Base-by-base conservation (phyloP, 1,140 invertebrate species). In the Pseudomyrmex sp. region DNA sequence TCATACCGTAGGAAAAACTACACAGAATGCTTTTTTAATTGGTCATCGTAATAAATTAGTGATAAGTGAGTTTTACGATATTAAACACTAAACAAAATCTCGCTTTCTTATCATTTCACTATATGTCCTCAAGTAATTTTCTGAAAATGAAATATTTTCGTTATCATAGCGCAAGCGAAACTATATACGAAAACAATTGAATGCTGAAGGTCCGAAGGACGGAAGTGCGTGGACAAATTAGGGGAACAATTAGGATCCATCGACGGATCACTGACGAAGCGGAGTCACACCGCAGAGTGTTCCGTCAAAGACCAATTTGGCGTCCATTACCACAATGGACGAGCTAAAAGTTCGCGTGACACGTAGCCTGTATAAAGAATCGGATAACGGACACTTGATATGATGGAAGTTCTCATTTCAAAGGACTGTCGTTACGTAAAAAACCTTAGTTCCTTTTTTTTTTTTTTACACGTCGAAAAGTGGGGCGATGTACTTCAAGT, bases 291-390 rank as follows among this genome's bases (percentile, higher is more conserved):
- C 76, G 44, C 76, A 48, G 58, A 70, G 76, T 80, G 54, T 59
- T 54, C 35, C 46, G 13, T 80, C 66, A 80, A 72, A 80, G 66
- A 80, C 20, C 54, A 72, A 80, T 80, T 72, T 56, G 26, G 46
- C 20, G 15, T 72, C 66, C 76, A 80, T 80, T 72, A 80, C 23
- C 52, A 52, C 76, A 70, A 79, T 79, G 63, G 20, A 59, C 26
- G 48, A 26, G 20, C 65, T 44, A n/a, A 58, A 79, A 44, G 23
- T 61, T 80, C 44, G 54, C 18, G 23, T 61, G 54, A 15, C 54
- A 80, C 18, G 9, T 23, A 52, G 23, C 18, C 9, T 69, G 52
- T 35, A 9, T 59, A 84, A 86, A 58, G 65, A 68, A 44, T 65
- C 35, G 35, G 18, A 52, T 70, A 46, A 83, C 72, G 62, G 62